phyloP scores from a whole-genome alignment of 2,888 invertebrate species.

The Junonia oenone region DNA sequence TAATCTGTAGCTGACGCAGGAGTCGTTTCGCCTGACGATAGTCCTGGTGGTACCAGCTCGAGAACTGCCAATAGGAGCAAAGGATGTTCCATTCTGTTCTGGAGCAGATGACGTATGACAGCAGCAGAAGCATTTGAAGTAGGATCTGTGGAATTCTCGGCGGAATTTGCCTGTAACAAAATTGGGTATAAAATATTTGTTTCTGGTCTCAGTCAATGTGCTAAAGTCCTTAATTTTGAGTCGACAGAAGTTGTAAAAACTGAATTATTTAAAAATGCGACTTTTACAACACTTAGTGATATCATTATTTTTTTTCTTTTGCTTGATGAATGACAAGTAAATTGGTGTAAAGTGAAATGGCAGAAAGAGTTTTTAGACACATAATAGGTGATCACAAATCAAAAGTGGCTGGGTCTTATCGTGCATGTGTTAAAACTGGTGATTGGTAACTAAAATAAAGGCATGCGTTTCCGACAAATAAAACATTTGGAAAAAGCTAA shows the following conservation, averaged over 20 bases:
- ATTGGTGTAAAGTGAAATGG: background rate
- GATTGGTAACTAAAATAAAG: constrained; percentile 28
- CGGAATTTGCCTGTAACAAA: constrained; percentile 85
- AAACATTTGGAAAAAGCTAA: constrained; percentile 16
- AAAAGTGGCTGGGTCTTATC: constrained; percentile 8
- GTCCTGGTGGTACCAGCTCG: constrained; percentile 66
- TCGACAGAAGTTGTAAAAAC: background rate
- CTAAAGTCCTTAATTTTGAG: background rate
- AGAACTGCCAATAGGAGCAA: constrained; percentile 67
- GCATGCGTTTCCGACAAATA: constrained; percentile 28
- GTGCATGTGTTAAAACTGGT: constrained; percentile 21
- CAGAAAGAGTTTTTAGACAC: background rate
- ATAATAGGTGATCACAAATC: constrained; percentile 7
- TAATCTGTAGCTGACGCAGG: constrained; percentile 66
- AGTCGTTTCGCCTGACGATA: constrained; percentile 66
- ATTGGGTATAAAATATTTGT: background rate
- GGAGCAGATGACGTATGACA: constrained; percentile 47
- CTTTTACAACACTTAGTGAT: background rate
- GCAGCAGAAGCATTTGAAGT: constrained; percentile 81
- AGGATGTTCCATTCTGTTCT: constrained; percentile 64
- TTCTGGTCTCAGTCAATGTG: background rate
- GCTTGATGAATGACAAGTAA: background rate
- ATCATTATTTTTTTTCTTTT: background rate
- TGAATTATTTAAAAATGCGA: background rate
- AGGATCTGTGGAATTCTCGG: constrained; percentile 84